phyloP scores from a whole-genome alignment of 92 coral and sea anemone species.

The Metridium senile region DNA sequence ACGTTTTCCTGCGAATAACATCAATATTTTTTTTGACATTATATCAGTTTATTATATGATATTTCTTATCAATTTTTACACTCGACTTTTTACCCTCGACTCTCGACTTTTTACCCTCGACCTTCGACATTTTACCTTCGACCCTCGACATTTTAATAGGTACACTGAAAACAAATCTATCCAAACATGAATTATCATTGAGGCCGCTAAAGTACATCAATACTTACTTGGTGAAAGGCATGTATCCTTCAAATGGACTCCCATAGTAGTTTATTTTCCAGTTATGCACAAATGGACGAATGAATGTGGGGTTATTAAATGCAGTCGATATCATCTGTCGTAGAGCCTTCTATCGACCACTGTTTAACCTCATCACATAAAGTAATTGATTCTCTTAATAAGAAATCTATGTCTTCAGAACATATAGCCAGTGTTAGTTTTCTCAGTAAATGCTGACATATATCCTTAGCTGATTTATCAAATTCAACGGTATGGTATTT shows the following conservation, averaged over 20 bases:
- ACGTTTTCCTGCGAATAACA: too few relatives aligned
- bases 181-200: too few relatives aligned
- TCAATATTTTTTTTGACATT: too few relatives aligned
- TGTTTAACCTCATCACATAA: slow-evolving; percentile 36
- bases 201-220: too few relatives aligned
- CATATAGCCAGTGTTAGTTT: slow-evolving; percentile 8
- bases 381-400: neutral
- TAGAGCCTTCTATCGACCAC: slow-evolving; percentile 47
- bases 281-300: slow-evolving; percentile 54
- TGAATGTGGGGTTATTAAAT: slow-evolving; percentile 50
- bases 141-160: too few relatives aligned
- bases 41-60: too few relatives aligned
- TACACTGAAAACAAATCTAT: too few relatives aligned
- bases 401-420: slow-evolving; percentile 5
- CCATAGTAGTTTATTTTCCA: slow-evolving; percentile 45
- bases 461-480: neutral
- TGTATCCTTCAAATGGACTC: slow-evolving; percentile 49
- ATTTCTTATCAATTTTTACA: too few relatives aligned
- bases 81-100: too few relatives aligned
- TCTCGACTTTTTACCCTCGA: too few relatives aligned
- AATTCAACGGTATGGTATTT: neutral
- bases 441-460: neutral
- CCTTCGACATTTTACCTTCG: too few relatives aligned
- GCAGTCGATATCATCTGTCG: slow-evolving; percentile 6
- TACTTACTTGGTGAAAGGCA: slow-evolving; percentile 32